Conservation (phyloP, 2,113 vertebrate species). For the Haplotaxodon microlepis region DNA sequence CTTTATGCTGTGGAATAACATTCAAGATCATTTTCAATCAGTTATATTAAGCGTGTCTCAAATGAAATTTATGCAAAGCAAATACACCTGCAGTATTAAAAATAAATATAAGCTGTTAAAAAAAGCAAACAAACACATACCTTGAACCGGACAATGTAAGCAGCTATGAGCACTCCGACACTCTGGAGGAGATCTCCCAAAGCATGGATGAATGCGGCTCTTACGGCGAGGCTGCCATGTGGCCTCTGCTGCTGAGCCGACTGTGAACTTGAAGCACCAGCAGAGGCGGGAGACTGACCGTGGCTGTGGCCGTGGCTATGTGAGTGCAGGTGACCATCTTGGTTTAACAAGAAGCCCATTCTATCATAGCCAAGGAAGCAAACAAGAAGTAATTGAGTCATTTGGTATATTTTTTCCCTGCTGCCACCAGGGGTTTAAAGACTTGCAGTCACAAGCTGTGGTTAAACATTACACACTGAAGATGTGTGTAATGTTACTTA, state of each 20-base stretch:
- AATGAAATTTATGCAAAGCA: not conserved
- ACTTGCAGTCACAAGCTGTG: not conserved
- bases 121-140: conserved; percentile 45
- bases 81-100: not conserved
- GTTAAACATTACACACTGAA: not conserved
- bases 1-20: not conserved
- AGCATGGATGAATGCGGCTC: conserved; percentile 93
- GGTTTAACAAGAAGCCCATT: conserved; percentile 96
- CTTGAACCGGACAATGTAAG: conserved; percentile 95
- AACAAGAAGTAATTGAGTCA: not conserved
- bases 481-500: conserved; percentile 59
- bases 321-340: conserved; percentile 85
- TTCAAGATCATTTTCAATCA: not conserved
- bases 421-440: not conserved
- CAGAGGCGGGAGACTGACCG: conserved; percentile 72
- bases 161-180: conserved; percentile 90
- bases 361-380: conserved; percentile 54
- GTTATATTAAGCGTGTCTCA: not conserved
- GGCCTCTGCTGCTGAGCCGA: conserved; percentile 37
- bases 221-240: conserved; percentile 82
- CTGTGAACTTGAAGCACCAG: conserved; percentile 1
- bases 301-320: conserved; percentile 66
- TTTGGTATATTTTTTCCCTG: not conserved
- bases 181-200: conserved; percentile 94
- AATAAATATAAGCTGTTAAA: not conserved